Evolutionary conservation across 2,797 vertebrate species (phyloP).

Genomic region (Erpetoichthys calabaricus): DNA sequence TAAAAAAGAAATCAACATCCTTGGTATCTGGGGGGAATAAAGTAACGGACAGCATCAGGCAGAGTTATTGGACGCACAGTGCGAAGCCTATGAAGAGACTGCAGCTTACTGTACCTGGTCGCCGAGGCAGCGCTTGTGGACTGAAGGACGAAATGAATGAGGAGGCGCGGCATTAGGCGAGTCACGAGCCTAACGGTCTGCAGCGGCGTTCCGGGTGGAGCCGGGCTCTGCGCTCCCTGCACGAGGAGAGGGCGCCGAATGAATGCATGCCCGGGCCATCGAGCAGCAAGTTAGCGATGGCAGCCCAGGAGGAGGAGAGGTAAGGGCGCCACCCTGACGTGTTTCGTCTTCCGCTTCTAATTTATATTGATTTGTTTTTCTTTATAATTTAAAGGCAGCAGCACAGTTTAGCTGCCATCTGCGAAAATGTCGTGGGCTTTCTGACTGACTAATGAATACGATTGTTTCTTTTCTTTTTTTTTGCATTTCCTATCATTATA

Average conservation of each 20-base stretch:
- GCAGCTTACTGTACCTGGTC: slow-evolving; percentile 5
- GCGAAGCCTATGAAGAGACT: slow-evolving; percentile 22
- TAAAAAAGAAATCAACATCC: too few relatives aligned
- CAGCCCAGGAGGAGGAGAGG: slow-evolving; percentile 38
- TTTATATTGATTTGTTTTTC: too few relatives aligned
- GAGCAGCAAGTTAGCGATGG: slow-evolving; percentile 31
- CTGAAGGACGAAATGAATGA: slow-evolving; percentile 4
- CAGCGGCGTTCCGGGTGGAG: slow-evolving; percentile 30
- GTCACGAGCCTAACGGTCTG: slow-evolving; percentile 10
- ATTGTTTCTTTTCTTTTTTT: too few relatives aligned
- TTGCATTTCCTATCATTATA: too few relatives aligned
- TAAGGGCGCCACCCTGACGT: slow-evolving; percentile 18
- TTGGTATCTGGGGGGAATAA: too few relatives aligned
- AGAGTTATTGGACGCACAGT: slow-evolving; percentile 14
- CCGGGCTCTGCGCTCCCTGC: slow-evolving; percentile 30
- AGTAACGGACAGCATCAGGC: too few relatives aligned
- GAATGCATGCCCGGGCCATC: slow-evolving; percentile 29
- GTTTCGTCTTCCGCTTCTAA: too few relatives aligned
- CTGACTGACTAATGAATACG: too few relatives aligned
- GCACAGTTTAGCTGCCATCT: too few relatives aligned
- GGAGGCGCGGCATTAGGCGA: not conserved
- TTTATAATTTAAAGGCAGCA: too few relatives aligned
- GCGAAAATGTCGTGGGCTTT: too few relatives aligned
- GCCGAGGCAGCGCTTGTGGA: too few relatives aligned
- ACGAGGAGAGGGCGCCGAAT: slow-evolving; percentile 37